phyloP scores from a whole-genome alignment of 2,888 invertebrate species.

The Hylaea fasciaria region DNA sequence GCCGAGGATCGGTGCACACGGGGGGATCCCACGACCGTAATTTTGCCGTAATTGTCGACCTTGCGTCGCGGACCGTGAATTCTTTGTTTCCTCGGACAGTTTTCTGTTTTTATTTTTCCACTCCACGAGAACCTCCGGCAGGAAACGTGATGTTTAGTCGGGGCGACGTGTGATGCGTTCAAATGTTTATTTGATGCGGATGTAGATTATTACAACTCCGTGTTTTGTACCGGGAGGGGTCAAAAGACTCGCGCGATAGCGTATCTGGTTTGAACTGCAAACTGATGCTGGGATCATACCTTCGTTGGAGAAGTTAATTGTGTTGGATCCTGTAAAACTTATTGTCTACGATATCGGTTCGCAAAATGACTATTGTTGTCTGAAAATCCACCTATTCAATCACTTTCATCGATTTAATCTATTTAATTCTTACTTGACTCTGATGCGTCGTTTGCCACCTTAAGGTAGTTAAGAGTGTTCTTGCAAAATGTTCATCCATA shows the following conservation, averaged over 20 bases:
- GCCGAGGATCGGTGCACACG: conserved; percentile 24
- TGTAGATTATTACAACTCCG: conserved; percentile 23
- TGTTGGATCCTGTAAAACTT: background rate
- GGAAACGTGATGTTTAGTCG: conserved; percentile 18
- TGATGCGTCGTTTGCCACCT: too few relatives aligned
- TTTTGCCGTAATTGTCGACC: conserved; percentile 69
- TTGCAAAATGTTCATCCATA: too few relatives aligned
- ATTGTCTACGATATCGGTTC: background rate
- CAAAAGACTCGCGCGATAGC: conserved; percentile 20
- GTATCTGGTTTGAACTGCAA: conserved; percentile 5
- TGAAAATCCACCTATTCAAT: background rate
- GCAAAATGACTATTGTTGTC: background rate
- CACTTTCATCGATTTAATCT: too few relatives aligned
- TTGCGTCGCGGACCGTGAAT: conserved; percentile 57
- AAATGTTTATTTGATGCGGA: conserved; percentile 34
- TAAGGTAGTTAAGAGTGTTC: too few relatives aligned
- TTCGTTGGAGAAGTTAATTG: background rate
- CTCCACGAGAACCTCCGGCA: conserved; percentile 28
- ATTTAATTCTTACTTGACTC: too few relatives aligned
- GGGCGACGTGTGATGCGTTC: conserved; percentile 17
- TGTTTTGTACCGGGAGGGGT: conserved; percentile 29
- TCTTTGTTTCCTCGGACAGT: conserved; percentile 60
- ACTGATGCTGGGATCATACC: background rate
- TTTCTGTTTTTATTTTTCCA: conserved; percentile 36
- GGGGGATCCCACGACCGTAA: conserved; percentile 45